Evolutionary conservation across 2,113 vertebrate genomes (phyloP).

Genomic region (Petaurus breviceps): DNA sequence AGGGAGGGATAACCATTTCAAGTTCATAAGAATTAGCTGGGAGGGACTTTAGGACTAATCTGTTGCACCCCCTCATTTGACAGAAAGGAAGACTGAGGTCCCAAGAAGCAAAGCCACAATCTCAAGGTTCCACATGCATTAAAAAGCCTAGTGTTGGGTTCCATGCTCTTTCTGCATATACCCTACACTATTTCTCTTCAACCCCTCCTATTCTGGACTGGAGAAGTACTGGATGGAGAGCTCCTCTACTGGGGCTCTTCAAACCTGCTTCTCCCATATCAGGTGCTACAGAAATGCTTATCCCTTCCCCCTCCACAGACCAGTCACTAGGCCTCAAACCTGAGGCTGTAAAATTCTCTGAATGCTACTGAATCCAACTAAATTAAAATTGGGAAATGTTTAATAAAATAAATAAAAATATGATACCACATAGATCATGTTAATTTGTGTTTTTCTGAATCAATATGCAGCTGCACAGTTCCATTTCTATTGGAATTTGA

Average conservation of each 20-base stretch:
- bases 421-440: background rate
- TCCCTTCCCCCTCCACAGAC: background rate
- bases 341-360: background rate
- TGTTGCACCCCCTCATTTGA: background rate
- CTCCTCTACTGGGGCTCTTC: background rate
- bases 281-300: background rate
- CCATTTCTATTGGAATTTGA: background rate
- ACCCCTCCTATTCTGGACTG: background rate
- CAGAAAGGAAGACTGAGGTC: background rate
- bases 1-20: background rate
- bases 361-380: background rate
- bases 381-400: background rate
- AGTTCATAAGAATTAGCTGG: background rate
- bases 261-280: background rate
- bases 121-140: background rate
- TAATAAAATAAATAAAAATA: background rate
- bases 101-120: background rate
- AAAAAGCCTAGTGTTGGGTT: background rate
- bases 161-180: background rate
- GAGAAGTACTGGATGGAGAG: background rate
- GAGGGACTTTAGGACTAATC: background rate
- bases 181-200: background rate
- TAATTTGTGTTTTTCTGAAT: background rate
- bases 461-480: background rate
- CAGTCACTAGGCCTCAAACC: background rate